Base-by-base conservation (phyloP, 2,113 vertebrate genomes). In the Syngnathus scovelli region DNA sequence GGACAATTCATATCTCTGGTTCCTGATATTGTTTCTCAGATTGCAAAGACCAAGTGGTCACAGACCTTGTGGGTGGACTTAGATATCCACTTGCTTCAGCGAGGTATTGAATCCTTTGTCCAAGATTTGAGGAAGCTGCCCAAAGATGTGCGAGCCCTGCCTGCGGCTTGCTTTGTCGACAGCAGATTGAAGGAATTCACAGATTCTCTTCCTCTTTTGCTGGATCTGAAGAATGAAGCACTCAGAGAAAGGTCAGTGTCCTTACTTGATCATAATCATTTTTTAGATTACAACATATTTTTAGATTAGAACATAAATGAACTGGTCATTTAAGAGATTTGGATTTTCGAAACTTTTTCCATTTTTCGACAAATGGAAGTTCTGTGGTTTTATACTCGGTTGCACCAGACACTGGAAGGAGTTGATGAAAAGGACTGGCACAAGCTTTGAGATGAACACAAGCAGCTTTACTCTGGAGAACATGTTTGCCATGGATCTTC, bases 401-500 rank as follows among this genome's bases (percentile, higher is more conserved):
- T 33, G 1, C 43, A 4, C n/a, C 82, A 99, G 97, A 79, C 97
- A 99, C 76, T 99, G 97, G 97, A 91, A 91, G 65, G 92, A 93
- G 1, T 91, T 99, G 38, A 98, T 98, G 95, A 87, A 89, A 21
- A 92, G 86, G 69, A 98, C 95, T 0, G 89, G 90, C 1, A 93
- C 91, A 4, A 85, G 71, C 36, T 98, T 99, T 78, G 93, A 96
- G 72, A 96, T 97, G 92, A 91, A 92, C 62, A 84, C 90, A 2
- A 92, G 92, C 7, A 94, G 89, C 1, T 97, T 99, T 83, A 98
- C 96, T 10, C 85, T 99, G 85, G 93, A 97, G 76, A 96, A 95
- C 71, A 95, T 99, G 95, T 98, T 99, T 33, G 87, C 95, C 12
- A 98, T 99, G 95, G 95, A 99, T 44, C 89, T 99, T 39, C 89